These are phyloP conservation scores for Calephelis virginiensis DNA, from an alignment of 1,140 invertebrate species.

Conservation along the genomic window DNA sequence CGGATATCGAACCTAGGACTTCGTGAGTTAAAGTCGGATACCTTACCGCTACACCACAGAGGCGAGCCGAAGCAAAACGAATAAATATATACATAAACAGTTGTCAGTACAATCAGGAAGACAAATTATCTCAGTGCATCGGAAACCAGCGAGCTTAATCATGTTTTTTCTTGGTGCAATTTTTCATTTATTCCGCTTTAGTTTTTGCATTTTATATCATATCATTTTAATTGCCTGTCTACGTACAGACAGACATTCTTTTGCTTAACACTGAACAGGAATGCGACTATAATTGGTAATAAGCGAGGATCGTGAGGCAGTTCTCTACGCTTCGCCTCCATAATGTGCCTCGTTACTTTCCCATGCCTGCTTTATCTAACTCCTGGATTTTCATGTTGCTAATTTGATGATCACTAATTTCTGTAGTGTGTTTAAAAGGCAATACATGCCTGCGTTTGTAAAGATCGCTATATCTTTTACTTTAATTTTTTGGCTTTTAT, in stretches of 20 bases:
- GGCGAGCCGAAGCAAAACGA: background rate
- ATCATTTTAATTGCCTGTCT: conserved; percentile 32
- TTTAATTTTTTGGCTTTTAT: conserved; percentile 2
- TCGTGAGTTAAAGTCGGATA: no score
- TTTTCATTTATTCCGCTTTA: conserved; percentile 28
- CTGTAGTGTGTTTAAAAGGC: background rate
- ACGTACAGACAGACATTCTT: conserved; percentile 21
- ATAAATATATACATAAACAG: background rate
- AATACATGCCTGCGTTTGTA: no score
- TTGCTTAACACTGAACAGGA: conserved; percentile 40
- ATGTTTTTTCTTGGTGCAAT: conserved; percentile 26
- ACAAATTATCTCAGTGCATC: conserved; percentile 11
- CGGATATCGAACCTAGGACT: no score
- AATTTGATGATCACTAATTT: conserved; percentile 4
- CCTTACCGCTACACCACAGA: no score
- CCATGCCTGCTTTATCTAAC: conserved; percentile 47
- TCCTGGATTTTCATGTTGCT: conserved; percentile 39
- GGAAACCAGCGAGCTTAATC: conserved; percentile 6
- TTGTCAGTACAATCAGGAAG: conserved; percentile 7
- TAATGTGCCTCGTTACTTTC: conserved; percentile 68
- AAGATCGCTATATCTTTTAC: no score
- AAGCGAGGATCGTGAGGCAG: conserved; percentile 68
- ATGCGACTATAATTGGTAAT: conserved; percentile 75
- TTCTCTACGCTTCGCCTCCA: conserved; percentile 63
- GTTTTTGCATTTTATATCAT: conserved; percentile 38